These are phyloP conservation scores for Ecliptopera silaceata DNA, from an alignment of 2,888 invertebrate species.

Conservation along the genomic window DNA sequence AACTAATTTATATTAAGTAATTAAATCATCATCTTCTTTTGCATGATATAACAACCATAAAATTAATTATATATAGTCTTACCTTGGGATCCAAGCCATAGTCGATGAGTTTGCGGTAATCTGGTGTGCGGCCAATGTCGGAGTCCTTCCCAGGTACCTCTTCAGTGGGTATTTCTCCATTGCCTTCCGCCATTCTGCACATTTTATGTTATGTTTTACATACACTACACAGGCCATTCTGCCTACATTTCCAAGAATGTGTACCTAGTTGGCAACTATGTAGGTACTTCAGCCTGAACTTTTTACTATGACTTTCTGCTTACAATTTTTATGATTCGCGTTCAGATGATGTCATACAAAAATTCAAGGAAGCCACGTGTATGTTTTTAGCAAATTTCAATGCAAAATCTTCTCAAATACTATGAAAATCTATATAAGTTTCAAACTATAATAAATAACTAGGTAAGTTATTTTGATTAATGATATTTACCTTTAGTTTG, in stretches of 20 bases:
- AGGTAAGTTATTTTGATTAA: conserved; percentile 32
- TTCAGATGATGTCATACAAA: conserved; percentile 75
- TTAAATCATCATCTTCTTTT: too few species aligned
- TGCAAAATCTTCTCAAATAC: conserved; percentile 25
- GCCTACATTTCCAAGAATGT: conserved; percentile 1
- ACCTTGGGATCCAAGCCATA: conserved; percentile 98
- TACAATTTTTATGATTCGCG: conserved; percentile 57
- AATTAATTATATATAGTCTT: conserved; percentile 39
- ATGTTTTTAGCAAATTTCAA: conserved; percentile 42
- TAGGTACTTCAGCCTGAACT: conserved; percentile 21
- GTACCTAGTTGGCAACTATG: background rate
- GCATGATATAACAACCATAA: too few species aligned
- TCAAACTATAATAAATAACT: conserved; percentile 20
- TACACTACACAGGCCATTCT: conserved; percentile 60
- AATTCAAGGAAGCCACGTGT: conserved; percentile 75
- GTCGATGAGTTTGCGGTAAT: conserved; percentile 96
- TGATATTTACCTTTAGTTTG: conserved; percentile 80
- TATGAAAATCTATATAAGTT: conserved; percentile 15
- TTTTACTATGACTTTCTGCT: conserved; percentile 36
- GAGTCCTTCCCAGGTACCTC: conserved; percentile 87
- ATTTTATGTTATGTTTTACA: conserved; percentile 65
- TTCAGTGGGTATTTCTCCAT: conserved; percentile 91
- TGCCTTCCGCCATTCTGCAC: conserved; percentile 93
- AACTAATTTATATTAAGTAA: too few species aligned
- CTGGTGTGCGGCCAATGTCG: conserved; percentile 90